Percentiles rank a stretch among this genome's conserved stretches.
Conservation (phyloP, 2,113 vertebrate species). For the Scalopus aquaticus region DNA sequence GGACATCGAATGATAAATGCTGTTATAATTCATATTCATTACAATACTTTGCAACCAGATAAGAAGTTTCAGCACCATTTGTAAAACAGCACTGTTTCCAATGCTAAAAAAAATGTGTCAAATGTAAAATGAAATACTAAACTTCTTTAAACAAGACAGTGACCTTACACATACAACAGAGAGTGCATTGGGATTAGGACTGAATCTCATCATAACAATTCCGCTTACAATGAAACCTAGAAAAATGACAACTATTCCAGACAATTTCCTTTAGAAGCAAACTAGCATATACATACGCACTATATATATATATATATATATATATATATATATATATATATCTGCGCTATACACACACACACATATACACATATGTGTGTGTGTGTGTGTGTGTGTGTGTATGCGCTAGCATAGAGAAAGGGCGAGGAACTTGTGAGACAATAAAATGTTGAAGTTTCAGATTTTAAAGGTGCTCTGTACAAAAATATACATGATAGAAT, state of each 20-base stretch:
- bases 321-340: too few species aligned
- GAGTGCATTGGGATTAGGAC: not conserved
- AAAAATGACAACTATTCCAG: not conserved
- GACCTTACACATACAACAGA: not conserved
- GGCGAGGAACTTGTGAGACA: not conserved
- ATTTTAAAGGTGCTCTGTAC: not conserved
- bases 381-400: too few species aligned
- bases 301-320: too few species aligned
- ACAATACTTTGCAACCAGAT: not conserved
- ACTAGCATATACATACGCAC: not conserved
- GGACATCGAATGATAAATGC: not conserved
- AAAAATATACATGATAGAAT: not conserved
- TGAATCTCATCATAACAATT: not conserved
- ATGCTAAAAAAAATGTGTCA: not conserved
- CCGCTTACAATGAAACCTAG: slow-evolving; percentile 23
- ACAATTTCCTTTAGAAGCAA: not conserved
- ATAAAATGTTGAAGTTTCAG: not conserved
- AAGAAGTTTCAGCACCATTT: not conserved
- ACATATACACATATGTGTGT: too few species aligned
- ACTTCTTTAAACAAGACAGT: not conserved
- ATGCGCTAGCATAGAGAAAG: not conserved
- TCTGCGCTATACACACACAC: too few species aligned
- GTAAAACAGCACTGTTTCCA: not conserved
- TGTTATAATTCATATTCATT: not conserved
- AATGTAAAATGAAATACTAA: not conserved